Percentiles rank a stretch among this genome's conserved stretches.
Conservation (phyloP, 2,113 vertebrate species). For the Procavia capensis region DNA sequence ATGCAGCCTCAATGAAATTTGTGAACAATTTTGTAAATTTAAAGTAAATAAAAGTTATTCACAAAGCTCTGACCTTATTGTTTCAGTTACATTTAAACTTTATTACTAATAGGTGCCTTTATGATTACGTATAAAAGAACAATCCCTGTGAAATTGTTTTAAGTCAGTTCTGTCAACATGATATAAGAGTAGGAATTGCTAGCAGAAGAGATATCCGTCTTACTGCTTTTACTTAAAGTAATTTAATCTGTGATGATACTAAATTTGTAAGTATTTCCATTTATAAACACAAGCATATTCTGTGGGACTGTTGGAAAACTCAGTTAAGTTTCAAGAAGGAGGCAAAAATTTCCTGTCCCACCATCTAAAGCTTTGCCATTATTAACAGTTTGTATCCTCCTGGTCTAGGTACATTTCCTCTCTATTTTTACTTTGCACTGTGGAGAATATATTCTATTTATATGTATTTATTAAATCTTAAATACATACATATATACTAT, state of each 20-base stretch:
- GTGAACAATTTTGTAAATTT: background rate
- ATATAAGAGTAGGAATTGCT: background rate
- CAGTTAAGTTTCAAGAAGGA: background rate
- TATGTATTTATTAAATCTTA: background rate
- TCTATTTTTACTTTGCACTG: background rate
- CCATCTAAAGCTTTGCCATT: background rate
- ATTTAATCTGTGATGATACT: background rate
- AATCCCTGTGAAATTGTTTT: background rate
- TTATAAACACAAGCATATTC: background rate
- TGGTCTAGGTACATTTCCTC: background rate
- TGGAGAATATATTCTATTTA: background rate
- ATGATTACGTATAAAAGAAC: background rate
- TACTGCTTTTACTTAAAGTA: background rate
- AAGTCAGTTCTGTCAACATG: background rate
- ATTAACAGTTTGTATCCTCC: background rate
- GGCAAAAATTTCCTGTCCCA: background rate
- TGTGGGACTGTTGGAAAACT: background rate
- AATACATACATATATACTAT: background rate
- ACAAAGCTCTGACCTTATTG: background rate
- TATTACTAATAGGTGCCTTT: background rate
- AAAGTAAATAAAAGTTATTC: background rate
- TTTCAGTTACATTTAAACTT: background rate
- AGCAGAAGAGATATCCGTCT: background rate
- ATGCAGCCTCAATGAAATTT: background rate
- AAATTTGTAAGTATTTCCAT: background rate